Evolutionary conservation across 2,797 vertebrate genomes (phyloP).

Genomic region (Pantherophis alleghaniensis): DNA sequence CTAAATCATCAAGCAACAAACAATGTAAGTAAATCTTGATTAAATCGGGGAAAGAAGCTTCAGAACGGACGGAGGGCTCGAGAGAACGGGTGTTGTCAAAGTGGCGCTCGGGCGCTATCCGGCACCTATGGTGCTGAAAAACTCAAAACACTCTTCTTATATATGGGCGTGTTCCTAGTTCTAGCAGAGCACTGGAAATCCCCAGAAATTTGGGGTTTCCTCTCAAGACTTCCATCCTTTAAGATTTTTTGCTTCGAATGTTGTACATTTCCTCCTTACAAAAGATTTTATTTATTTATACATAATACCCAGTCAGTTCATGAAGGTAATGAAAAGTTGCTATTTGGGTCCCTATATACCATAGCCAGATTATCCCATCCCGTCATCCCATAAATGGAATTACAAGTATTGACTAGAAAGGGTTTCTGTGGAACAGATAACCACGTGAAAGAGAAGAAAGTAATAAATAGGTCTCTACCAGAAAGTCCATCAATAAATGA

Average conservation of each 20-base stretch:
- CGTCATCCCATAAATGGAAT: background rate
- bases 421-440: background rate
- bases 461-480: background rate
- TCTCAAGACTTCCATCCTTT: background rate
- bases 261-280: background rate
- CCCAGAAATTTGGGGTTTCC: background rate
- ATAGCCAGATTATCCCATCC: accelerated
- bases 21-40: slow-evolving; percentile 57
- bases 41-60: background rate
- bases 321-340: background rate
- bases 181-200: background rate
- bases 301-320: background rate
- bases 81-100: background rate
- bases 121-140: slow-evolving; percentile 26
- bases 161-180: slow-evolving; percentile 10
- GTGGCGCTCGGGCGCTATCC: slow-evolving; percentile 3
- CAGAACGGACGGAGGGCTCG: background rate
- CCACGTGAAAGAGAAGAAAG: background rate
- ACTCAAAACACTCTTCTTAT: background rate
- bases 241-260: background rate
- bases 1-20: background rate
- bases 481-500: background rate
- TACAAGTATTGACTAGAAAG: background rate
- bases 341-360: accelerated
- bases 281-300: background rate